Percentiles rank a stretch among this genome's conserved stretches.
Conservation (phyloP, 2,113 vertebrate genomes). For the Sprattus sprattus region DNA sequence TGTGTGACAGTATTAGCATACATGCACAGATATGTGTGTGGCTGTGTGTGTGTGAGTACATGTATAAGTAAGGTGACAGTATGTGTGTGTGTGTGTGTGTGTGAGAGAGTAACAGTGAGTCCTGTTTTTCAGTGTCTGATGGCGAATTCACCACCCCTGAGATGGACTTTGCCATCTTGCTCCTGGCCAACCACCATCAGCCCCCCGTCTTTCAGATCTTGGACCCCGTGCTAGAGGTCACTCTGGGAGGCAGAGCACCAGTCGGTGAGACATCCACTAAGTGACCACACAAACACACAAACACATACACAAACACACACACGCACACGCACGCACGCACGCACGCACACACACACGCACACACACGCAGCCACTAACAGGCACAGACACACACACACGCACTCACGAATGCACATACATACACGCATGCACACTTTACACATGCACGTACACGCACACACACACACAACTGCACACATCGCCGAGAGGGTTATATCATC, state of each 20-base stretch:
- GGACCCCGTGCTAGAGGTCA: slow-evolving; percentile 83
- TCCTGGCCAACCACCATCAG: slow-evolving; percentile 78
- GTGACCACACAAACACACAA: not conserved
- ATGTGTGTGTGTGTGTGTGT: not conserved
- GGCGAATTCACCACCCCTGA: slow-evolving; percentile 84
- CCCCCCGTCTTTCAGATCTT: slow-evolving; percentile 81
- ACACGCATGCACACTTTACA: not conserved
- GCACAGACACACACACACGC: not conserved
- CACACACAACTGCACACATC: not conserved
- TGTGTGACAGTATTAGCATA: not conserved
- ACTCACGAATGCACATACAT: not conserved
- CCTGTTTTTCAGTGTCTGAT: slow-evolving; percentile 77
- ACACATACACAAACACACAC: not conserved
- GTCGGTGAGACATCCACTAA: slow-evolving; percentile 74
- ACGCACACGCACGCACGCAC: not conserved
- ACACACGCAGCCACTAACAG: not conserved
- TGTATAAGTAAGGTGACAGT: no score
- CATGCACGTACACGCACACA: not conserved
- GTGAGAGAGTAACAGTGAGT: not conserved
- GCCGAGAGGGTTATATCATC: not conserved
- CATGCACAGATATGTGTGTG: no score
- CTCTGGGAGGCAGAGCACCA: slow-evolving; percentile 76
- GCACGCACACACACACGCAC: not conserved
- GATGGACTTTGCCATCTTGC: slow-evolving; percentile 84
- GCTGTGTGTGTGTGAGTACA: no score